A percentile compares a stretch with the other conserved stretches of the same genome.
Evolutionary conservation across 35 echinoderm and acorn worm genomes (phyloP).

Genomic region (Stichopus chloronotus): DNA sequence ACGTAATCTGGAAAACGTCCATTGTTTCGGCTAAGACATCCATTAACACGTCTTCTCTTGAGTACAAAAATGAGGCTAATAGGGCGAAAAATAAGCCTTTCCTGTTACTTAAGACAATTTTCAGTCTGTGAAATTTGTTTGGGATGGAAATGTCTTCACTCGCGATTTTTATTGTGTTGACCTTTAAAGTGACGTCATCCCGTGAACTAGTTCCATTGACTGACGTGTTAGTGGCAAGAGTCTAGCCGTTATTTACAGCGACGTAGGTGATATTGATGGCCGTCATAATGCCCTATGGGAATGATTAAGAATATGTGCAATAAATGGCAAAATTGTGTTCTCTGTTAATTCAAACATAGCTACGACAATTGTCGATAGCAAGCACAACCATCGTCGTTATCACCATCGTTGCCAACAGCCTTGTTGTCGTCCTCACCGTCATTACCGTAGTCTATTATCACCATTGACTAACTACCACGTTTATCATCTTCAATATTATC

Average conservation of each 20-base stretch:
- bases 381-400: too few species aligned
- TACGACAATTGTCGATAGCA: too few species aligned
- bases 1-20: constrained; percentile 14
- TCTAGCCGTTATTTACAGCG: background rate
- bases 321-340: too few species aligned
- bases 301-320: background rate
- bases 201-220: background rate
- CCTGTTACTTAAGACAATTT: background rate
- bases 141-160: background rate
- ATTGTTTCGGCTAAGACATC: constrained; percentile 7
- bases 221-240: background rate
- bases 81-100: constrained; percentile 44
- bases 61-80: background rate
- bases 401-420: too few species aligned
- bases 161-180: background rate
- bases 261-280: background rate
- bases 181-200: background rate
- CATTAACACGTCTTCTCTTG: constrained; percentile 30
- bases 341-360: too few species aligned
- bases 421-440: too few species aligned
- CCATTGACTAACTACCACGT: too few species aligned
- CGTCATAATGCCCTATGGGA: background rate
- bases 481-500: too few species aligned
- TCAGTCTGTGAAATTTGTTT: background rate
- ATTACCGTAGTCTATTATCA: too few species aligned